A percentile compares a stretch with the other conserved stretches of the same genome.
Evolutionary conservation across 2,888 invertebrate species (phyloP).

Genomic region (Caradrina clavipalpis): DNA sequence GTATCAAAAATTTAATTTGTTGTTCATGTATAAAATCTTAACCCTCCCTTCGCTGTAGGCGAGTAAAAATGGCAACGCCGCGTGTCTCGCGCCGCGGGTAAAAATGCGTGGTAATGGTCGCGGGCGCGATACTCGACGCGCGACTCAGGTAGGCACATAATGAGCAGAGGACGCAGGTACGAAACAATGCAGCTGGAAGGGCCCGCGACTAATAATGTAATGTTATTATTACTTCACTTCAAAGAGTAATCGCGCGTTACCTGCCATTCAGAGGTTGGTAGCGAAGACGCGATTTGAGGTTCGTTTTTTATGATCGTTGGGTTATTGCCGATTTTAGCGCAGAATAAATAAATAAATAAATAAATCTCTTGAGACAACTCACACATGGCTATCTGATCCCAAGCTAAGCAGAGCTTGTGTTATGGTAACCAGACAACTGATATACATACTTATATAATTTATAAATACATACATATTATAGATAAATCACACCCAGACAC

Average conservation of each 20-base stretch:
- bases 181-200: constrained; percentile 61
- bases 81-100: constrained; percentile 40
- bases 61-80: constrained; percentile 53
- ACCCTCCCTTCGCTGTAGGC: constrained; percentile 12
- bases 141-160: constrained; percentile 75
- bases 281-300: constrained; percentile 9
- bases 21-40: constrained; percentile 1
- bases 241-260: constrained; percentile 50
- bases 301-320: constrained; percentile 12
- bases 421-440: too few relatives aligned
- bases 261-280: constrained; percentile 28
- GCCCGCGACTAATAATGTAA: constrained; percentile 54
- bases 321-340: not conserved
- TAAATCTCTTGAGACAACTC: too few relatives aligned
- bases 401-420: too few relatives aligned
- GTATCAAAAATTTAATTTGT: constrained; percentile 2
- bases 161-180: constrained; percentile 71
- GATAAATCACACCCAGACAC: too few relatives aligned
- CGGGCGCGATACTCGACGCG: constrained; percentile 53
- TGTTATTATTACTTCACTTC: constrained; percentile 51
- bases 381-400: too few relatives aligned
- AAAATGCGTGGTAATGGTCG: constrained; percentile 56
- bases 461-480: too few relatives aligned
- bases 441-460: too few relatives aligned
- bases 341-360: too few relatives aligned